Percentiles rank a stretch among this genome's conserved stretches.
Conservation (phyloP, 2,113 vertebrate genomes). For the Plecotus auritus region DNA sequence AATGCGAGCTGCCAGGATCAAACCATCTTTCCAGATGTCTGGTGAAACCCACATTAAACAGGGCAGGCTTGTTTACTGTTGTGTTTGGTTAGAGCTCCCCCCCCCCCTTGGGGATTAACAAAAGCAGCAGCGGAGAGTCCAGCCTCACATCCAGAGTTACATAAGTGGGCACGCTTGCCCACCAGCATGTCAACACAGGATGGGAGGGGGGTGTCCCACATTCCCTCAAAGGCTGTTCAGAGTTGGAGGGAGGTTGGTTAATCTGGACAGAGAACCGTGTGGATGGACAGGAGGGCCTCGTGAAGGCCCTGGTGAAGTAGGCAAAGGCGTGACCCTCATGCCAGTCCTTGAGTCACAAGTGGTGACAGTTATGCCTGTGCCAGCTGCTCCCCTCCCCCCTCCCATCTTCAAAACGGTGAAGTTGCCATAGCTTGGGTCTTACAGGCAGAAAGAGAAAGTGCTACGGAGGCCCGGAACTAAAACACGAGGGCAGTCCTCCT, state of each 20-base stretch:
- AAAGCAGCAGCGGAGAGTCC: constrained; percentile 26
- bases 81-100: constrained; percentile 65
- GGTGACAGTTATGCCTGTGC: neutral
- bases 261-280: neutral
- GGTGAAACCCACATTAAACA: constrained; percentile 75
- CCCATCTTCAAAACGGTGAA: constrained; percentile 62
- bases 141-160: neutral
- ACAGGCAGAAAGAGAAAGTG: constrained; percentile 27
- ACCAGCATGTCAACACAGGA: neutral
- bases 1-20: constrained; percentile 76
- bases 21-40: constrained; percentile 82
- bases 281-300: neutral
- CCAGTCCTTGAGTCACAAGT: neutral
- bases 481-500: neutral
- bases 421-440: constrained; percentile 8
- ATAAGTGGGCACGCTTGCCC: neutral
- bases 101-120: constrained; percentile 17
- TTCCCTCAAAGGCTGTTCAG: neutral
- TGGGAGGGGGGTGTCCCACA: neutral
- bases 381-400: constrained; percentile 56
- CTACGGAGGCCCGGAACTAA: neutral
- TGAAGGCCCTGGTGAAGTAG: neutral
- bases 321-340: neutral
- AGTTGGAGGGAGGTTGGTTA: neutral
- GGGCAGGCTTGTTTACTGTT: constrained; percentile 72